Evolutionary conservation across 2,888 invertebrate genomes (phyloP).

Genomic region (Trissoscelio sp.): DNA sequence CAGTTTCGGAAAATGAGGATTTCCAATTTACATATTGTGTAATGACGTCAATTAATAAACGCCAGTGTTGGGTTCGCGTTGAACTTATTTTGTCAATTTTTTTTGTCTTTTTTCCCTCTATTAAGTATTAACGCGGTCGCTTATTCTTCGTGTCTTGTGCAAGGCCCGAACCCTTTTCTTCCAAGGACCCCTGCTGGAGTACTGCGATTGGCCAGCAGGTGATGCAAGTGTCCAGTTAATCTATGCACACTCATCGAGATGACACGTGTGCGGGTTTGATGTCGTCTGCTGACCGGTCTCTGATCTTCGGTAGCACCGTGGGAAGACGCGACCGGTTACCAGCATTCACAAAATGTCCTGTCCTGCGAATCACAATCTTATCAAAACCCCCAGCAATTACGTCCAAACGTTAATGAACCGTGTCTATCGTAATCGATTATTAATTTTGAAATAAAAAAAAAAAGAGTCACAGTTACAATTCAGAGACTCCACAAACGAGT

Average conservation of each 20-base stretch:
- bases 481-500: slow-evolving; percentile 26
- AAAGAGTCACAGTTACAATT: slow-evolving; percentile 6
- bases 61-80: neutral
- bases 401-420: slow-evolving; percentile 10
- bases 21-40: neutral
- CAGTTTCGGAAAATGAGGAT: too few relatives aligned
- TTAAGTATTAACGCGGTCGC: slow-evolving; percentile 41
- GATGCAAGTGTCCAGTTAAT: slow-evolving; percentile 71
- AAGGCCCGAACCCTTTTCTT: slow-evolving; percentile 68
- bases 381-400: slow-evolving; percentile 33
- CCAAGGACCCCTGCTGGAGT: slow-evolving; percentile 73
- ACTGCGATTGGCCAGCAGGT: slow-evolving; percentile 74
- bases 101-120: slow-evolving; percentile 43
- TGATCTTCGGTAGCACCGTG: slow-evolving; percentile 79
- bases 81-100: neutral
- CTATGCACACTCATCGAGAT: slow-evolving; percentile 70
- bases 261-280: slow-evolving; percentile 75
- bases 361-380: slow-evolving; percentile 37
- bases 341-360: slow-evolving; percentile 58
- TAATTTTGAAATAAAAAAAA: neutral
- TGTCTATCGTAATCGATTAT: neutral
- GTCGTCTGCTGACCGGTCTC: slow-evolving; percentile 80
- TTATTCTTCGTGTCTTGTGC: slow-evolving; percentile 52
- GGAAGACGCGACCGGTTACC: slow-evolving; percentile 76
- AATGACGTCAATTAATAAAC: slow-evolving; percentile 7